Base-by-base conservation (phyloP, 2,113 vertebrate species). In the Neolamprologus hecqui region DNA sequence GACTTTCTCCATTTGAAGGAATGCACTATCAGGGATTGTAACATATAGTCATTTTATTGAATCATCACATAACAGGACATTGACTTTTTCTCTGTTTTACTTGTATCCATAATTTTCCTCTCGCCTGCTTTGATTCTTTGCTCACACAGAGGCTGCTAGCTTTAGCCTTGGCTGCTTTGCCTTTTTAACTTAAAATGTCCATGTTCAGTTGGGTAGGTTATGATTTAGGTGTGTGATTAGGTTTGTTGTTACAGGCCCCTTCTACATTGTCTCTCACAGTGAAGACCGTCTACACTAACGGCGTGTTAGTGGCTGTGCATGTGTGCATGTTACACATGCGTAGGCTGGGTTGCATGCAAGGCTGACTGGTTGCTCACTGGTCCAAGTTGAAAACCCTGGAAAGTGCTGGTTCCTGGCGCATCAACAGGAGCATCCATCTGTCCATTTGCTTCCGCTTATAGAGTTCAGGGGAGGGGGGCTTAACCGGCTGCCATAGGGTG, bases 261-360 rank as follows among this genome's bases (percentile, higher is more conserved):
- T 5, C 21, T 45, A 45, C 40, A 17, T 45, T 26, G 68, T 73
- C 13, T 9, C 1, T 0, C 4, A 26, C 65, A 70, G 13, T 13
- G 7, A 65, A 65, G 60, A 0, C 7, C 0, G 1, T 70, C 65
- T 15, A 45, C 37, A 23, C 13, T 42, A 70, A 70, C 2, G 2
- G 0, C 2, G 3, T 42, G 65, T 42, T 73, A 23, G 37, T 1
- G 37, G 21, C 21, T 42, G n/a, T 0, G 3, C 21, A 14, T 73
- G 21, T 73, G 68, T 70, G 7, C 12, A 23, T 23, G n/a, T 3
- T 42, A 65, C 10, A n/a, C 65, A 42, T 70, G n/a, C 1, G 37
- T 0, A 42, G 37, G 4, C n/a, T 42, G 37, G 65, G 21, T 70
- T 23, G 37, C 1, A 3, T 42, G 65, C 37, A 42, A 70, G 0